Conservation (phyloP, 2,113 vertebrate species). For the Calypte anna region DNA sequence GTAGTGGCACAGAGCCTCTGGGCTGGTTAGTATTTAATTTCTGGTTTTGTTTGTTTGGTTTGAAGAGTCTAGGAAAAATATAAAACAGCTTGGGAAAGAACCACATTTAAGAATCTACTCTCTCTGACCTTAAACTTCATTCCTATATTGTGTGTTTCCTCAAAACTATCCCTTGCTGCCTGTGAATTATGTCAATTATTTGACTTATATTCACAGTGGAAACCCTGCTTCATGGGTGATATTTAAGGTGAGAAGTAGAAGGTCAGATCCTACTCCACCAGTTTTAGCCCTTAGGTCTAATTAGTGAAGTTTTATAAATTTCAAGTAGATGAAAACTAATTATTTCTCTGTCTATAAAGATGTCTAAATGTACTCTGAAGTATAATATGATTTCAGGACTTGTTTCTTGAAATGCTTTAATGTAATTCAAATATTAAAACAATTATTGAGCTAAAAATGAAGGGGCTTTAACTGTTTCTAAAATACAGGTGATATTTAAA, state of each 20-base stretch:
- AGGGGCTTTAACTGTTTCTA: background rate
- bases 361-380: background rate
- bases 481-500: background rate
- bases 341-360: background rate
- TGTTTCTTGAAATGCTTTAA: background rate
- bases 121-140: background rate
- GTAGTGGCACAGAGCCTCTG: background rate
- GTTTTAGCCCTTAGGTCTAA: background rate
- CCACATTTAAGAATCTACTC: background rate
- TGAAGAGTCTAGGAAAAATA: background rate
- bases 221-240: conserved; percentile 14
- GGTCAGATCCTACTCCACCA: background rate
- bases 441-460: background rate
- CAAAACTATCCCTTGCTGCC: background rate
- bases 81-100: background rate
- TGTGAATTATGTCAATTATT: background rate
- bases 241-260: background rate
- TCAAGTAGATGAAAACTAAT: background rate
- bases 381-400: background rate
- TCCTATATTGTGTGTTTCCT: background rate
- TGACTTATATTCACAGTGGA: background rate
- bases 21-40: background rate
- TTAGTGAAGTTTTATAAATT: background rate
- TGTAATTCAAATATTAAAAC: background rate
- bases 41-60: background rate